phyloP scores from a whole-genome alignment of 2,113 vertebrate genomes.

The Pomatorhinus ruficollis region DNA sequence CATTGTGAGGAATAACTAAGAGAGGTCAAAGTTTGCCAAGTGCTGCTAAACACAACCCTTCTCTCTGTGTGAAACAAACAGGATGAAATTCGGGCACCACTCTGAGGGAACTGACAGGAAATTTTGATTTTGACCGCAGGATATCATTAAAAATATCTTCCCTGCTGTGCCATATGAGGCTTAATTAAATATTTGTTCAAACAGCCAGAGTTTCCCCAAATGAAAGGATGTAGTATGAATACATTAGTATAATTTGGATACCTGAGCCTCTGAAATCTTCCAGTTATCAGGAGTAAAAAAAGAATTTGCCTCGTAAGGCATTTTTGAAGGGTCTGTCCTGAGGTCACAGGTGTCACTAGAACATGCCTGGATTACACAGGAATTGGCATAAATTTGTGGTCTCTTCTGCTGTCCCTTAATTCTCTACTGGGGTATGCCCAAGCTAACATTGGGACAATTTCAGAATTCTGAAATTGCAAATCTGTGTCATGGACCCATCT shows the following conservation, averaged over 20 bases:
- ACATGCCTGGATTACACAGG: neutral
- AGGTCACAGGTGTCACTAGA: neutral
- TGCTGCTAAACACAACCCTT: neutral
- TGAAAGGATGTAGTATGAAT: neutral
- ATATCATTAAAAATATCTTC: constrained; percentile 41
- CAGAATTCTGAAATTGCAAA: neutral
- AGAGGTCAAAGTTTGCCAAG: neutral
- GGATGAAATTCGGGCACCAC: neutral
- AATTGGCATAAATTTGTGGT: neutral
- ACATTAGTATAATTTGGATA: neutral
- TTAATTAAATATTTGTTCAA: constrained; percentile 49
- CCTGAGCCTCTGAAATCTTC: neutral
- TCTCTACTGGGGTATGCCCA: neutral
- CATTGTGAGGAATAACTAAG: neutral
- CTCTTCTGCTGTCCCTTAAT: neutral
- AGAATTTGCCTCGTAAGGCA: neutral
- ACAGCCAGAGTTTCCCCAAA: neutral
- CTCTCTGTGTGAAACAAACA: neutral
- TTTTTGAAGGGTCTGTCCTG: neutral
- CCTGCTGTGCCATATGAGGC: neutral
- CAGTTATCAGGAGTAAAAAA: neutral
- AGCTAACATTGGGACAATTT: neutral
- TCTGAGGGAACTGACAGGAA: neutral
- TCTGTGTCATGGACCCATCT: rapidly evolving
- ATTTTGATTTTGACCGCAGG: neutral